A percentile compares a stretch with the other conserved stretches of the same genome.
These are phyloP conservation scores for Artibeus lituratus DNA, from an alignment of 2,797 vertebrate species.

Conservation along the genomic window DNA sequence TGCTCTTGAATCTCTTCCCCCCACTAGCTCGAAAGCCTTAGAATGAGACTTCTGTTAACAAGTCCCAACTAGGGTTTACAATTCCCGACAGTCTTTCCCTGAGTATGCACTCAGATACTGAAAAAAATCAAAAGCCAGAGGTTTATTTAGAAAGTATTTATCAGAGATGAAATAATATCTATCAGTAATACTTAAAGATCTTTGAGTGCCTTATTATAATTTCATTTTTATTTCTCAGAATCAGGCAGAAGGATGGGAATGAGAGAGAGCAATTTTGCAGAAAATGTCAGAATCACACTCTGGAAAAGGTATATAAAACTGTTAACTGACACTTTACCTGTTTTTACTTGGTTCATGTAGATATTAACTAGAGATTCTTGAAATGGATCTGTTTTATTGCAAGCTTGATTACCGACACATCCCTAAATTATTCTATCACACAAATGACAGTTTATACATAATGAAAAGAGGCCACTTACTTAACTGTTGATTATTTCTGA, in stretches of 20 bases:
- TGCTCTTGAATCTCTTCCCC: background rate
- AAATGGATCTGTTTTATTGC: background rate
- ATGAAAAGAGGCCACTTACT: constrained; percentile 26
- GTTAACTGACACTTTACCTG: background rate
- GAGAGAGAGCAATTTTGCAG: background rate
- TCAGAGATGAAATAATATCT: background rate
- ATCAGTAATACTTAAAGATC: background rate
- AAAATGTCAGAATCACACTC: background rate
- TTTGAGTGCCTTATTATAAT: background rate
- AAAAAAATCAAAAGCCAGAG: background rate
- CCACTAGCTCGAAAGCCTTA: background rate
- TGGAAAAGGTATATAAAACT: background rate
- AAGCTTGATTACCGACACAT: background rate
- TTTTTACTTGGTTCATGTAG: background rate
- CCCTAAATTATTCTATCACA: constrained; percentile 30
- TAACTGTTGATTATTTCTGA: constrained; percentile 50
- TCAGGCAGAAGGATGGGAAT: background rate
- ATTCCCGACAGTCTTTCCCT: background rate
- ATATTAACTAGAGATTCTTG: background rate
- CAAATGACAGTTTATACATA: constrained; percentile 47
- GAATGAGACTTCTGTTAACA: background rate
- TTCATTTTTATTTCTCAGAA: constrained; percentile 16
- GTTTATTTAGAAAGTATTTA: background rate
- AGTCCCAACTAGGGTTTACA: background rate
- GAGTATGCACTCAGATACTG: background rate